phyloP scores from a whole-genome alignment of 64 coral and sea anemone species.

The Astreopora myriophthalma region DNA sequence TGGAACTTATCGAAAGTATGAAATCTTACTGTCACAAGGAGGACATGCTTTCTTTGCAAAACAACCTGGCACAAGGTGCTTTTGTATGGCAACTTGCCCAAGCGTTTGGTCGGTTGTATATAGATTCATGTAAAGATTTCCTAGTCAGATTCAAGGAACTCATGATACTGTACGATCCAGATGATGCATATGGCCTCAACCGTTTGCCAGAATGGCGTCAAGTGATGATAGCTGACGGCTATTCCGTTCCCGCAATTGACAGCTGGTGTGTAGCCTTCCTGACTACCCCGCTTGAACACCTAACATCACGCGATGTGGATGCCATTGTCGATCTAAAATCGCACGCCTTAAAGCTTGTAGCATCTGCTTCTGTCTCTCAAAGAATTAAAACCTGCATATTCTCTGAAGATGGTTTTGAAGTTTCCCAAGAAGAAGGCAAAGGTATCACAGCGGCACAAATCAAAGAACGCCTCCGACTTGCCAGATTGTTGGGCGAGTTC shows the following conservation, averaged over 20 bases:
- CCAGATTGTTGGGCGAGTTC: conserved; percentile 34
- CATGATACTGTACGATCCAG: neutral
- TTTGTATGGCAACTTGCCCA: neutral
- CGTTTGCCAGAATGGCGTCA: conserved; percentile 20
- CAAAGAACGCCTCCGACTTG: conserved; percentile 11
- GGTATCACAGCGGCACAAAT: neutral
- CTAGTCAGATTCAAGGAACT: neutral
- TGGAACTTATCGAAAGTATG: neutral
- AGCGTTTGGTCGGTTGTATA: neutral
- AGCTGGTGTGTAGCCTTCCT: conserved; percentile 46
- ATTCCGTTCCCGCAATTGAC: neutral
- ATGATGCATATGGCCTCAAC: conserved; percentile 18
- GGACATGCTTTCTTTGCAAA: neutral
- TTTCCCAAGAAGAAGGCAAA: neutral
- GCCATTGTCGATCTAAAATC: conserved; percentile 45
- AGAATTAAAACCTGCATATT: neutral
- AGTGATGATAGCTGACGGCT: conserved; percentile 18
- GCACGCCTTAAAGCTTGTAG: neutral
- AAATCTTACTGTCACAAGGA: neutral
- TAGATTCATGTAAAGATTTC: neutral
- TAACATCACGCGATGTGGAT: conserved; percentile 35
- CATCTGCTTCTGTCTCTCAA: neutral
- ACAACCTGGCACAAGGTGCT: neutral
- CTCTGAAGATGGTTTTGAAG: neutral
- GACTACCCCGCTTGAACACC: neutral